These are phyloP conservation scores for Macaria liturata DNA, from an alignment of 2,888 invertebrate species.

Conservation along the genomic window DNA sequence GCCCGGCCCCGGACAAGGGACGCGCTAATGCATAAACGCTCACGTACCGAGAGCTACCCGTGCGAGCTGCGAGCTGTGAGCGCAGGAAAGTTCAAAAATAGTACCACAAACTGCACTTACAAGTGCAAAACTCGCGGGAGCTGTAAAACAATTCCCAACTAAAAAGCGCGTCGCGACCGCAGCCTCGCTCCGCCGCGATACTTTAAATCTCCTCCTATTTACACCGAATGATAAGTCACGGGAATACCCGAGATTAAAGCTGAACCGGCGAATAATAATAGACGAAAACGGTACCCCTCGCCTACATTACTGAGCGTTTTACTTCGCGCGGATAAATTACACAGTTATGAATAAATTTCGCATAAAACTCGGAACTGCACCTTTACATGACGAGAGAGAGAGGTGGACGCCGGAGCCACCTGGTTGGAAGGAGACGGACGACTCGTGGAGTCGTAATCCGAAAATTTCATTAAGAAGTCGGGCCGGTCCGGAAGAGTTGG, in stretches of 20 bases:
- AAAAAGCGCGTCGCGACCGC: slow-evolving; percentile 9
- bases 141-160: slow-evolving; percentile 20
- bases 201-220: slow-evolving; percentile 56
- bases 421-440: slow-evolving; percentile 49
- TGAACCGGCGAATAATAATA: slow-evolving; percentile 71
- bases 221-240: slow-evolving; percentile 63
- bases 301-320: slow-evolving; percentile 74
- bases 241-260: slow-evolving; percentile 66
- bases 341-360: slow-evolving; percentile 84
- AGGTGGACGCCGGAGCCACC: slow-evolving; percentile 38
- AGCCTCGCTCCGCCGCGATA: slow-evolving; percentile 1
- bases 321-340: slow-evolving; percentile 81
- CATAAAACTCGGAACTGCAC: slow-evolving; percentile 82
- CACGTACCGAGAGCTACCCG: slow-evolving; percentile 7
- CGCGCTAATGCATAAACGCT: slow-evolving; percentile 14
- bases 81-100: slow-evolving; percentile 12
- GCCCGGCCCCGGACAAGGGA: slow-evolving; percentile 8
- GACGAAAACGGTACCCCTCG: slow-evolving; percentile 66
- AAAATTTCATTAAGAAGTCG: slow-evolving; percentile 82
- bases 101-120: slow-evolving; percentile 8
- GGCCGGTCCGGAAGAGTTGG: slow-evolving; percentile 70
- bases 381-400: slow-evolving; percentile 71
- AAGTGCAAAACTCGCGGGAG: slow-evolving; percentile 7
- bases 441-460: slow-evolving; percentile 72
- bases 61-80: background rate